Evolutionary conservation across 1,140 invertebrate species (phyloP), one percentile per base, ranked within the genome.

Genomic region (Aphaenogaster rudis): DNA sequence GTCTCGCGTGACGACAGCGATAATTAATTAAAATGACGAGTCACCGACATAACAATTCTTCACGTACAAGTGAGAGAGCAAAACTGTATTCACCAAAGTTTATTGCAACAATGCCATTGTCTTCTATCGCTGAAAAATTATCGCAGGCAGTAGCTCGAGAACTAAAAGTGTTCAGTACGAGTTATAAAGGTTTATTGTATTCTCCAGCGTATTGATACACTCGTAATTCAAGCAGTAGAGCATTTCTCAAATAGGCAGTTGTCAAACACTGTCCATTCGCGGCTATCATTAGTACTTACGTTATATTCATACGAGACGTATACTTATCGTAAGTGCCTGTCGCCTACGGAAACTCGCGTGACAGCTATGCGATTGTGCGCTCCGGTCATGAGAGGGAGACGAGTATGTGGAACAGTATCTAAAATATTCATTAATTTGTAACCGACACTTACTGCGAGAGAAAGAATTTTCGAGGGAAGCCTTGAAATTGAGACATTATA

Each of bases 391-490:
- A 13, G 21, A 77, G 39, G n/a, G n/a, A 54, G n/a, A 42, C 36
- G 7, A 13, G 11, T 8, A 11, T 17, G n/a, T 1, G 13, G n/a
- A 45, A 39, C n/a, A 50, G 3, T 33, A 33, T n/a, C 4, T 33
- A 28, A 50, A 78, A 45, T 61, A 48, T 61, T 76, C 2, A 63
- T 45, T 78, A 48, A 78, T 78, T 45, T 50, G 50, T 50, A 33
- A 33, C 1, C 3, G 39, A 21, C 39, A 42, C 4, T 59, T 59
- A 15, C n/a, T 2, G 15, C 39, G 15, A 28, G 3, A 45, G 48
- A 63, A 45, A 45, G 13, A 28, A 0, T 8, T 63, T n/a, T n/a
- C 5, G 8, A 67, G 33, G 13, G 3, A 21, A 15, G 7, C 0
- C 15, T 78, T 5, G 57, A 42, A 28, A 63, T 45, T 48, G n/a